Evolutionary conservation across 2,113 vertebrate genomes (phyloP).

Genomic region (Ameiurus melas): DNA sequence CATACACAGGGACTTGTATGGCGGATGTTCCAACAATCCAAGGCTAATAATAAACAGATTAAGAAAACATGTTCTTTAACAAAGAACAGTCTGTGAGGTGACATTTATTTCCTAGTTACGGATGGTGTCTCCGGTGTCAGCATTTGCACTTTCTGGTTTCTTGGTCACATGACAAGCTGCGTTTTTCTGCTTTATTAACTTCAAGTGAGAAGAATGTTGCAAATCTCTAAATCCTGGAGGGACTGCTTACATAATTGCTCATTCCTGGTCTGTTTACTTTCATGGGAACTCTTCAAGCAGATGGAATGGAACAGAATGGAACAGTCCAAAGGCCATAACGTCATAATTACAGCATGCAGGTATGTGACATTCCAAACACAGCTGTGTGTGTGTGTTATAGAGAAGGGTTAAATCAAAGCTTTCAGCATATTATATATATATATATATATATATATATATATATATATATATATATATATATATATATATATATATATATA

Average conservation of each 20-base stretch:
- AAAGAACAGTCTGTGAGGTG: neutral
- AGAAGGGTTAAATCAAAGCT: constrained; percentile 22
- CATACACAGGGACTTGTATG: no score
- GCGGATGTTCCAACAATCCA: neutral
- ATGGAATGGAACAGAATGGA: neutral
- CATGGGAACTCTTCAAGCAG: neutral
- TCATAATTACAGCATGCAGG: neutral
- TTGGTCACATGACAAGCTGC: neutral
- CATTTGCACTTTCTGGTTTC: no score
- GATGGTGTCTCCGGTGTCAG: no score
- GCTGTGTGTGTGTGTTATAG: constrained; percentile 29
- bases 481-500: no score
- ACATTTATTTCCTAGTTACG: no score
- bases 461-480: no score
- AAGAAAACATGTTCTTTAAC: neutral
- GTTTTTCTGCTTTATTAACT: neutral
- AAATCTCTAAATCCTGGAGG: no score
- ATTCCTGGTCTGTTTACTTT: neutral
- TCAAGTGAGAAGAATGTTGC: neutral
- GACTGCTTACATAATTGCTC: neutral
- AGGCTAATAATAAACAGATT: neutral
- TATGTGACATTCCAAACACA: constrained; percentile 21
- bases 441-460: no score
- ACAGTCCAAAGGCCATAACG: neutral
- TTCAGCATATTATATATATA: neutral